Conservation (phyloP, 2,888 invertebrate genomes). For the Amaurobius ferox region DNA sequence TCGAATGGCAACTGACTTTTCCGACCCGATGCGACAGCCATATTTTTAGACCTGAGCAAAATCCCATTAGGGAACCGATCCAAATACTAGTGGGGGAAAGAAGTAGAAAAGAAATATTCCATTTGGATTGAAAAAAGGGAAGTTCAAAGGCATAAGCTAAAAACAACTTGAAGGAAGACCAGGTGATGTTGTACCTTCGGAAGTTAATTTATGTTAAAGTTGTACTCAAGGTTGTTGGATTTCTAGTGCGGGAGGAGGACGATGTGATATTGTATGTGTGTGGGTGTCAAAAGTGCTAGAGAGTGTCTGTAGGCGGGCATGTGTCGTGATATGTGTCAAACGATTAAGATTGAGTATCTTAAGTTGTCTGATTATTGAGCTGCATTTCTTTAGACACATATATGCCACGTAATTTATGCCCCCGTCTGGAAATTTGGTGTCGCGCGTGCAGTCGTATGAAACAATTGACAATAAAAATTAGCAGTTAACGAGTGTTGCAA, state of each 20-base stretch:
- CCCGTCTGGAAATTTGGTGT: not conserved
- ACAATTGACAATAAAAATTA: too few species aligned
- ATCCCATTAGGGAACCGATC: conserved; percentile 57
- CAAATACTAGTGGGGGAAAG: conserved; percentile 47
- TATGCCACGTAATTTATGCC: not conserved
- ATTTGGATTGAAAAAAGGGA: conserved; percentile 4
- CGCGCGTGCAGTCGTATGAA: too few species aligned
- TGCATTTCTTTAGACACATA: not conserved
- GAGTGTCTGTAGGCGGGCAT: conserved; percentile 33
- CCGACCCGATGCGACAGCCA: conserved; percentile 38
- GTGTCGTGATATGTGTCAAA: conserved; percentile 49
- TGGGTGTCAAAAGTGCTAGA: conserved; percentile 19
- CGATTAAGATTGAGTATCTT: conserved; percentile 46
- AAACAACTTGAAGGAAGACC: conserved; percentile 61
- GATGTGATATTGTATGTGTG: not conserved
- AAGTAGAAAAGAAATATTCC: conserved; percentile 8
- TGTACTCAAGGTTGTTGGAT: conserved; percentile 43
- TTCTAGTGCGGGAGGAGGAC: conserved; percentile 9
- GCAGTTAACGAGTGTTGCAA: too few species aligned
- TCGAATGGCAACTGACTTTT: conserved; percentile 5
- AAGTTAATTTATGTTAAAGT: conserved; percentile 57
- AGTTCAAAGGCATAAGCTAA: conserved; percentile 55
- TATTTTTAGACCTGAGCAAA: conserved; percentile 57
- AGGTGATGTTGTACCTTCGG: conserved; percentile 64
- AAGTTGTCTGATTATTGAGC: not conserved